Evolutionary conservation across 2,113 vertebrate genomes (phyloP).

Genomic region (Psophia crepitans): DNA sequence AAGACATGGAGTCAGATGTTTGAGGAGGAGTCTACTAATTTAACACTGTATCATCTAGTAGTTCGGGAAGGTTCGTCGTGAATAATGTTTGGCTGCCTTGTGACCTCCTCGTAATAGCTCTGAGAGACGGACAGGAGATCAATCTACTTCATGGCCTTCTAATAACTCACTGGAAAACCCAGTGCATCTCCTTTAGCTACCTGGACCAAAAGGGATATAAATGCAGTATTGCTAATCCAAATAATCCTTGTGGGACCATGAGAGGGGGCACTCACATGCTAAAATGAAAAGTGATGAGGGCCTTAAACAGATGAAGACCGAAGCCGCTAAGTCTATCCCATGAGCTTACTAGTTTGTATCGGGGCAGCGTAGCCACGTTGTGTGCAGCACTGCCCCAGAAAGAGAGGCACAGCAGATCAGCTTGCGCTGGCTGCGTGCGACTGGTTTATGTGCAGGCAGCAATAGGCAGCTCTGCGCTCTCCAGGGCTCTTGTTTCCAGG

Average conservation of each 20-base stretch:
- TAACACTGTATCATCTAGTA: not conserved
- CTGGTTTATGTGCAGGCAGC: not conserved
- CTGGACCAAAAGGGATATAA: not conserved
- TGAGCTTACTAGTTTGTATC: not conserved
- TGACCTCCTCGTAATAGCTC: not conserved
- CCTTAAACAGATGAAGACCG: not conserved
- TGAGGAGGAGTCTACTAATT: not conserved
- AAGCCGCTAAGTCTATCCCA: not conserved
- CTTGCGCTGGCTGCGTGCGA: accelerated
- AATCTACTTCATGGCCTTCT: not conserved
- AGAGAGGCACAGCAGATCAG: not conserved
- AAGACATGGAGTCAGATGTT: not conserved
- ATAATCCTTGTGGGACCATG: not conserved
- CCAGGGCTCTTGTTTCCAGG: not conserved
- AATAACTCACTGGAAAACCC: not conserved
- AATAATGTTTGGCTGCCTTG: not conserved
- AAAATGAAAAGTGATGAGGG: not conserved
- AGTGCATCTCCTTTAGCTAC: not conserved
- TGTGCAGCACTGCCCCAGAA: not conserved
- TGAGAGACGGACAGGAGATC: not conserved
- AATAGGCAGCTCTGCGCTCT: not conserved
- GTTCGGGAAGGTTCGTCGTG: not conserved
- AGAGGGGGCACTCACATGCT: not conserved
- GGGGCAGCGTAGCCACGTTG: not conserved
- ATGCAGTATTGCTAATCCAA: not conserved